Base-by-base conservation (phyloP, 2,113 vertebrate genomes). In the Cacatua alba region DNA sequence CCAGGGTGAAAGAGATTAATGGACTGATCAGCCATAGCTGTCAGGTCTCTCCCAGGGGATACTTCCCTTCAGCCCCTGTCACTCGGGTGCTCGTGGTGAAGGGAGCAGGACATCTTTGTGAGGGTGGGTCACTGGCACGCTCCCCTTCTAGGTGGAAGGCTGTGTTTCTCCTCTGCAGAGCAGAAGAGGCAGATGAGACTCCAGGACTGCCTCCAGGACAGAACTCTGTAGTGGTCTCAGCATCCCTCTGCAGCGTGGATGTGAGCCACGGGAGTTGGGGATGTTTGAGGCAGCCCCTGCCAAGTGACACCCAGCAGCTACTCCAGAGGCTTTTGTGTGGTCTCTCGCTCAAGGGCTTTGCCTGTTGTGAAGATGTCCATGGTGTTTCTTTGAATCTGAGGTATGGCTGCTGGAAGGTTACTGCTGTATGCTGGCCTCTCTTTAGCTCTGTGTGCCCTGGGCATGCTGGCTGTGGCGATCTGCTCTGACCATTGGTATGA, bases 401-500 rank as follows among this genome's bases (percentile, higher is more conserved):
- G 97, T 94, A 99, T 99, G 99, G 99, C 99, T 98, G 99, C 99
- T 91, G 99, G 99, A 98, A 99, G 99, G 98, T 98, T 99, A 72
- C 98, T 99, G 98, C 99, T 99, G 91, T 99, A 99, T 96, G 99
- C 99, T 53, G 99, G 99, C 96, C 99, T 99, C 89, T 99, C 99
- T 93, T 98, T 99, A 75, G 99, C 99, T 95, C 98, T 99, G 84
- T 99, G 99, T 97, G 99, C 99, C 97, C 98, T 99, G 94, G 99
- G 98, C 94, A 99, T 99, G 99, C 98, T 99, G 98, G 99, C 99
- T 7, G 99, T 99, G 97, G 99, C 99, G 26, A 99, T 99, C 98
- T 99, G 99, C 97, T 99, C 99, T 35, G 99, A 99, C 98, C 99
- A 99, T 97, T 99, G 99, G 99, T 99, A 99, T 25, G 99, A 99